Evolutionary conservation across 2,113 vertebrate species (phyloP).

Genomic region (Castor canadensis): DNA sequence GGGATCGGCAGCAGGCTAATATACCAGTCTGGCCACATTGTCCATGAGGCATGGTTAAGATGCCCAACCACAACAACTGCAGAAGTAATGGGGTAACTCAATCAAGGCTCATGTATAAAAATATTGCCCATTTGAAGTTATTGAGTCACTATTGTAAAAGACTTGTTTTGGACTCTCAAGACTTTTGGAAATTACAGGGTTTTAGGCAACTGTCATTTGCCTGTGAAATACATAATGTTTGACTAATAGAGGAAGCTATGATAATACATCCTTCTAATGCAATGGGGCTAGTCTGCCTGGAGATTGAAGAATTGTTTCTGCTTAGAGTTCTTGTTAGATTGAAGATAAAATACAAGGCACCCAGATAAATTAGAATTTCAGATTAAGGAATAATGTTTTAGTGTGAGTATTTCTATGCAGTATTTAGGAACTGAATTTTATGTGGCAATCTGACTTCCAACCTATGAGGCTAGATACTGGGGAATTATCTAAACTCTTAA

Average conservation of each 20-base stretch:
- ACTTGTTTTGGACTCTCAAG: not conserved
- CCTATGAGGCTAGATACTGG: not conserved
- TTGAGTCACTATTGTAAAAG: not conserved
- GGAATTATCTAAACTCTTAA: not conserved
- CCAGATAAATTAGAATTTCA: slow-evolving; percentile 13
- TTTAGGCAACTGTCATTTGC: not conserved
- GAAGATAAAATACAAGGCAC: not conserved
- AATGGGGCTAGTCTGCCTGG: not conserved
- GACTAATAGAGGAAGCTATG: not conserved
- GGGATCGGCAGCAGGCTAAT: not conserved
- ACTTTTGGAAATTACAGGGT: not conserved
- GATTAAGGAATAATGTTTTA: not conserved
- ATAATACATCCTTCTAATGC: not conserved
- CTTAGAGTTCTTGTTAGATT: not conserved
- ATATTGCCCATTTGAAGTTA: not conserved
- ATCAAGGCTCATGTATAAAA: not conserved
- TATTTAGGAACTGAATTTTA: not conserved
- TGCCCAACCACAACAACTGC: too few species aligned
- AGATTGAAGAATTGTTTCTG: not conserved
- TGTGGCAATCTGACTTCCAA: not conserved
- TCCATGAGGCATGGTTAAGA: not conserved
- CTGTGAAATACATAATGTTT: not conserved
- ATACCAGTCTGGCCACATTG: not conserved
- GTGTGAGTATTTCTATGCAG: not conserved
- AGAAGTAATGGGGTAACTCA: not conserved